Evolutionary conservation across 2,113 vertebrate species (phyloP).

Genomic region (Anser brachyrhynchus): DNA sequence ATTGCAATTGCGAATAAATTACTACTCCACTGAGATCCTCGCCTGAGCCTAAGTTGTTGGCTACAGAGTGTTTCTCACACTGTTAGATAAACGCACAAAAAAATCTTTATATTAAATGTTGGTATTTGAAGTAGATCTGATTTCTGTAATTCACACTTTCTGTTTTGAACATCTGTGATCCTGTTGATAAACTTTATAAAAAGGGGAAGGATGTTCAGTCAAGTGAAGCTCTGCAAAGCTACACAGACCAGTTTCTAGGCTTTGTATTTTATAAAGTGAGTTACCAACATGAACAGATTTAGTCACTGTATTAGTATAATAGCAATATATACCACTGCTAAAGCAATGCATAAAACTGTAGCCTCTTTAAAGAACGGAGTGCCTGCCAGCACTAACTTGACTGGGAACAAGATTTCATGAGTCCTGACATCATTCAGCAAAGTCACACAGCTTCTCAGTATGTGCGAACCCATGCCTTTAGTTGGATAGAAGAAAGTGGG

Average conservation of each 20-base stretch:
- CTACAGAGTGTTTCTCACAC: no score
- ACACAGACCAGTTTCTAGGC: not conserved
- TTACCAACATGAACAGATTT: not conserved
- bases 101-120: not conserved
- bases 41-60: no score
- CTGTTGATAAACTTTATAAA: not conserved
- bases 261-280: not conserved
- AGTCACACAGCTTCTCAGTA: not conserved
- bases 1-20: no score
- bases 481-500: not conserved
- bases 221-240: not conserved
- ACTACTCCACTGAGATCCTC: no score
- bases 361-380: not conserved
- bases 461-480: not conserved
- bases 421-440: not conserved
- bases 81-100: not conserved
- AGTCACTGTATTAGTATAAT: not conserved
- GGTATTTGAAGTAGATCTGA: not conserved
- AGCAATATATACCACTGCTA: not conserved
- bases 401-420: not conserved
- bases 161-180: not conserved
- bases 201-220: not conserved
- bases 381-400: not conserved
- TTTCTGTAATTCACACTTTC: not conserved
- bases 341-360: not conserved